phyloP scores from a whole-genome alignment of 2,113 vertebrate species.

The Periophthalmodon schlosseri region DNA sequence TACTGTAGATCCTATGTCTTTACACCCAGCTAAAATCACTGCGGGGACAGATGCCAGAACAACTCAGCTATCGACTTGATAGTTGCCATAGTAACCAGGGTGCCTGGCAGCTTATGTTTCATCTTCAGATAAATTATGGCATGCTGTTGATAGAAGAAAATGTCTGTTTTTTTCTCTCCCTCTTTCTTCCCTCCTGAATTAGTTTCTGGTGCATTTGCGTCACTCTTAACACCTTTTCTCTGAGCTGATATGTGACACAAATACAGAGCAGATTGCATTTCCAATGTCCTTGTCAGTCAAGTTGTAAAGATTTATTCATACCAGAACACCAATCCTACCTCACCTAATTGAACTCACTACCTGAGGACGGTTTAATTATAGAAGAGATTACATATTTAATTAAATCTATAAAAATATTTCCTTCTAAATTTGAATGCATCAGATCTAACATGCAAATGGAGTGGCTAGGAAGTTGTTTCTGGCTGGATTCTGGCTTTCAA shows the following conservation, averaged over 20 bases:
- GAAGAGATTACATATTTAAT: background rate
- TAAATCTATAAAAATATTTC: background rate
- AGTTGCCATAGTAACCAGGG: slow-evolving; percentile 74
- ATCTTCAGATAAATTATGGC: slow-evolving; percentile 72
- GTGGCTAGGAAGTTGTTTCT: background rate
- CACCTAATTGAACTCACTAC: background rate
- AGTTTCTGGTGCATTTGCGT: slow-evolving; percentile 67
- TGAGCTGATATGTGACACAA: slow-evolving; percentile 62
- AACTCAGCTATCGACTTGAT: slow-evolving; percentile 69
- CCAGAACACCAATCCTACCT: background rate
- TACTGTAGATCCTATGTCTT: slow-evolving; percentile 65
- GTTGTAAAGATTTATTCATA: slow-evolving; percentile 19
- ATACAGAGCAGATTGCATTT: slow-evolving; percentile 56
- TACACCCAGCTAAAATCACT: slow-evolving; percentile 54
- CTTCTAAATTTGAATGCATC: background rate
- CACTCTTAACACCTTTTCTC: slow-evolving; percentile 60
- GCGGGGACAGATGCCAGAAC: slow-evolving; percentile 67
- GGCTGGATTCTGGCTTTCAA: background rate
- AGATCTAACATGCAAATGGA: background rate
- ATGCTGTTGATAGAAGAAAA: slow-evolving; percentile 62
- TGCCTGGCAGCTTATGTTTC: slow-evolving; percentile 72
- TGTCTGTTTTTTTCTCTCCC: slow-evolving; percentile 32
- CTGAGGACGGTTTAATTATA: background rate
- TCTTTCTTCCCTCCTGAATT: slow-evolving; percentile 43
- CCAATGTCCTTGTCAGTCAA: slow-evolving; percentile 44